phyloP scores from a whole-genome alignment of 2,113 vertebrate genomes.

The Scolopax mira region DNA sequence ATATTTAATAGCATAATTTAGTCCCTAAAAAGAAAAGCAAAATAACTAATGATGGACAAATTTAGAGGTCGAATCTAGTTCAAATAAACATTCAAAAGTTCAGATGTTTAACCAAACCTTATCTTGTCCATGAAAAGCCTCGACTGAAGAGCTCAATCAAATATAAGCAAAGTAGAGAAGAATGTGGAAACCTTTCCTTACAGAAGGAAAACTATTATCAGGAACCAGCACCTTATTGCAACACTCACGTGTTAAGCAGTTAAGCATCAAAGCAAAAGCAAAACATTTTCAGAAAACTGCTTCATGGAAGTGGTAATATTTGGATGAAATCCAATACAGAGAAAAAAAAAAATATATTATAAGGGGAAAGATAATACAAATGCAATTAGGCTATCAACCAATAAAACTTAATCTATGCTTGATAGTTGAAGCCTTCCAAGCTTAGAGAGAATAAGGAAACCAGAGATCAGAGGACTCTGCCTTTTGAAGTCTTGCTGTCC shows the following conservation, averaged over 20 bases:
- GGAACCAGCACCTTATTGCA: constrained; percentile 54
- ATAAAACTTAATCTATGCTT: constrained; percentile 56
- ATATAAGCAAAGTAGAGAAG: constrained; percentile 19
- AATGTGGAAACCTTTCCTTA: constrained; percentile 37
- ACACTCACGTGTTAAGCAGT: constrained; percentile 4
- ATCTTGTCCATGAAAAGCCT: constrained; percentile 64
- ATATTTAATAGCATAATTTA: constrained; percentile 64
- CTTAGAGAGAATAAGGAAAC: constrained; percentile 50
- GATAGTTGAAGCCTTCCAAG: constrained; percentile 58
- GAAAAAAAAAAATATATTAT: constrained; percentile 57
- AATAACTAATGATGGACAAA: constrained; percentile 62
- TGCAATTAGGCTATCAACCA: constrained; percentile 62
- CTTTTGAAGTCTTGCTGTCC: constrained; percentile 53
- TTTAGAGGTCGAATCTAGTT: constrained; percentile 51
- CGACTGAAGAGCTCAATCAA: constrained; percentile 20
- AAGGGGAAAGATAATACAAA: constrained; percentile 58
- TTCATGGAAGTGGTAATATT: constrained; percentile 13
- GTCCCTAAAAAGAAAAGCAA: constrained; percentile 51
- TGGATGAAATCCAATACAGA: constrained; percentile 50
- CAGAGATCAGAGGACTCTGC: constrained; percentile 37
- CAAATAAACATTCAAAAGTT: constrained; percentile 67
- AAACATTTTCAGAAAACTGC: constrained; percentile 44
- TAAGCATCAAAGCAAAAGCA: constrained; percentile 55
- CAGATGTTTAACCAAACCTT: constrained; percentile 64
- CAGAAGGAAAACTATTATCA: constrained; percentile 42